Evolutionary conservation across 2,797 vertebrate genomes (phyloP), one percentile per base, ranked within the genome.

Genomic region (Acanthurus leucopareius): DNA sequence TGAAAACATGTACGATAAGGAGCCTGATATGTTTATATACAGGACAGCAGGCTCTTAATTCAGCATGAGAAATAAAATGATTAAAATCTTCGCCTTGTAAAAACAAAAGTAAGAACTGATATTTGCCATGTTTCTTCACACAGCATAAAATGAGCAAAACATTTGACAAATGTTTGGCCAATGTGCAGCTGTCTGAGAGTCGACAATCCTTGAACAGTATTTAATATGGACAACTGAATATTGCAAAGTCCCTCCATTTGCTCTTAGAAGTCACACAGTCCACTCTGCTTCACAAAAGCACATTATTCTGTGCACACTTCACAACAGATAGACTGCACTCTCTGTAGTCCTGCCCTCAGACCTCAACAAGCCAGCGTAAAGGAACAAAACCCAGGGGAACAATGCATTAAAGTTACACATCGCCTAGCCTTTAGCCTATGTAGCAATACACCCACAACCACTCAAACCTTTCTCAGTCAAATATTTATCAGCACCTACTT

Each of bases 261-360:
- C 82, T 89, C 86, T 79, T 75, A 93, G 93, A 96, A 86, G 95
- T 92, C 96, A 95, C 94, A 86, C 79, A 94, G 95, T 95, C 93
- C 93, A 93, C 90, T 94, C 94, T 91, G 94, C 91, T 94, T 93
- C 94, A 96, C 95, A 96, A 96, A 96, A 96, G 95, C 95, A 96
- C 94, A 96, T 89, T 96, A 96, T 95, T 96, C 95, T 95, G 93
- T 95, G 95, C 79, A 95, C 94, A 96, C 96, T 96, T 96, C 94
- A 95, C 94, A 92, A 96, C 90, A 92, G 81, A 94, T 91, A 94
- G 92, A 96, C 94, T 92, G 87, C 94, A 95, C 96, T 93, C 91
- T 89, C 80, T 80, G 72, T 49, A 70, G 70, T 78, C 66, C 78
- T 83, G 75, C 69, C 60, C 79, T 83, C 73, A 78, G 79, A 84